Evolutionary conservation across 2,797 vertebrate species (phyloP).

Genomic region (Hozukius guyotensis): DNA sequence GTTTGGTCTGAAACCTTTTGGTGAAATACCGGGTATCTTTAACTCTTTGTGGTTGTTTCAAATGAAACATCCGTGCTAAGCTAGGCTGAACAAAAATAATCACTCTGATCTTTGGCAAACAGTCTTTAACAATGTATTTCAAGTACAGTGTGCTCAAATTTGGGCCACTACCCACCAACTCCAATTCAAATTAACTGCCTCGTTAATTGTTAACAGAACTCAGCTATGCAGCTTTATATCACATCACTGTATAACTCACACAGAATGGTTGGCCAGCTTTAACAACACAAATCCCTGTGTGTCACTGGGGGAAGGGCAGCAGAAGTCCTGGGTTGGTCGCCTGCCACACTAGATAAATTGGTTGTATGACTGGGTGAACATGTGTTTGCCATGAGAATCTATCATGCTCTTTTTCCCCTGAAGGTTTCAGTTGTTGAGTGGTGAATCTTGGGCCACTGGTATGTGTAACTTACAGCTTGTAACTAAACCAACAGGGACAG

Average conservation of each 20-base stretch:
- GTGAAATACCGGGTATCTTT: neutral
- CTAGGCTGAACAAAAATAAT: neutral
- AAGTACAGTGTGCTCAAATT: slow-evolving; percentile 12
- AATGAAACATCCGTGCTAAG: neutral
- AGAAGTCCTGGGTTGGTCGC: neutral
- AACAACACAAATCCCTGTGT: slow-evolving; percentile 12
- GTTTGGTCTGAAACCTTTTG: too few relatives aligned
- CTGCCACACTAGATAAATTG: slow-evolving; percentile 27
- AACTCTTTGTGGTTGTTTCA: neutral
- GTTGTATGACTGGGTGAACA: slow-evolving; percentile 22
- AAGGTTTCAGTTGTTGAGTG: slow-evolving; percentile 30
- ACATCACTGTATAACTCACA: slow-evolving; percentile 25
- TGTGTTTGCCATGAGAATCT: slow-evolving; percentile 32
- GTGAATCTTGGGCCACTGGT: slow-evolving; percentile 16
- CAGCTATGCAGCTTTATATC: slow-evolving; percentile 22
- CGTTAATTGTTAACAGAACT: slow-evolving; percentile 41
- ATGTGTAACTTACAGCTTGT: slow-evolving; percentile 32
- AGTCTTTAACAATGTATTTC: neutral
- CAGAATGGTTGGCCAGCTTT: slow-evolving; percentile 1
- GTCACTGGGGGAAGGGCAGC: neutral
- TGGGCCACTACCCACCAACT: slow-evolving; percentile 8
- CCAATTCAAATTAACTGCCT: slow-evolving; percentile 10
- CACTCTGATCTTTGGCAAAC: neutral
- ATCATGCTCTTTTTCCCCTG: slow-evolving; percentile 12
- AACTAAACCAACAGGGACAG: slow-evolving; percentile 32